Evolutionary conservation across 1,140 invertebrate genomes (phyloP), one percentile per base, ranked within the genome.

Genomic region (Antheraea pernyi): DNA sequence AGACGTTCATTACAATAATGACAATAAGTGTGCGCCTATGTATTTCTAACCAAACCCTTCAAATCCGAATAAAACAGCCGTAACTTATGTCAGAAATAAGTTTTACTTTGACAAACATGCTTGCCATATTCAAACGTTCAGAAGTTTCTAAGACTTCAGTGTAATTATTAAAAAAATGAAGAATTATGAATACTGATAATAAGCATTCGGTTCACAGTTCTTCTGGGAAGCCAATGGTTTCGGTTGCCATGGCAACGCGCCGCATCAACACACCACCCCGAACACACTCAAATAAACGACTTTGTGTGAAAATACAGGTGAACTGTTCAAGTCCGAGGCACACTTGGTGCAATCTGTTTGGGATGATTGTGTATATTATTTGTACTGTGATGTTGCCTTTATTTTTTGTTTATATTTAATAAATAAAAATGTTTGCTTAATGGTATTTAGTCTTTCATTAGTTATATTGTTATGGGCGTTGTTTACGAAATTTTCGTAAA

Each of bases 231-330:
- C 46, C 9, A 16, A 0, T 88, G 83, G 82, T 85, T 88, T 88
- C 22, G 79, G 85, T 91, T 72, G 80, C 73, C 86, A 86, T 88
- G 81, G 70, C 76, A 79, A 91, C 89, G 78, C 76, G 87, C 69
- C 89, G 89, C 89, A 91, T 91, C 89, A 91, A 89, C 89, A 91
- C 80, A 16, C 63, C 63, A 18, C 68, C 60, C 62, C 37, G 18
- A 53, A 53, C 46, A 53, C 46, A 53, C 46, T 53, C 46, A 65
- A 42, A 68, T 76, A 76, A 77, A 72, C 75, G 68, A 73, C 69
- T 67, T 71, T 83, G 80, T 89, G 84, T 85, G 82, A 84, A 84
- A 81, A 76, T 86, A 71, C 88, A 91, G 87, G 83, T 91, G 86
- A 87, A 81, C 82, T 79, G 63, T 48, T 72, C 62, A 73, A 42